These are phyloP conservation scores for Sebastolobus altivelis DNA, from an alignment of 2,797 vertebrate species.

Conservation along the genomic window DNA sequence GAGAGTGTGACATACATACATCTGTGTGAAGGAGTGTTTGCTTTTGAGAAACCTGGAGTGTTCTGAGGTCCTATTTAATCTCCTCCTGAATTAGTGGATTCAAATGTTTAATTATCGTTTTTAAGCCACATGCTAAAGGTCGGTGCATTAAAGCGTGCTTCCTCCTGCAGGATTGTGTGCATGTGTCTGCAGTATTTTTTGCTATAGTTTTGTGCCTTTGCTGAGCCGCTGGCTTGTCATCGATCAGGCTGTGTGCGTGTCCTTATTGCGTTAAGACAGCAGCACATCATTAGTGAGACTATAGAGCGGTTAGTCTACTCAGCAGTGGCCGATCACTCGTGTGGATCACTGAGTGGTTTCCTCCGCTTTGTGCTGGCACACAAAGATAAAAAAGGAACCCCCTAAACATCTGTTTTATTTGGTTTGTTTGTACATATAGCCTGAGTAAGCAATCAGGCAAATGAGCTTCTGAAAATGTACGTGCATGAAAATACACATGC, in stretches of 20 bases:
- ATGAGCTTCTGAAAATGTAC: neutral
- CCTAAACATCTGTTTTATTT: neutral
- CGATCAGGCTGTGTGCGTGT: constrained; percentile 43
- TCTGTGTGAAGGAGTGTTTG: neutral
- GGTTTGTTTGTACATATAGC: neutral
- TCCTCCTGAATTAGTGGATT: neutral
- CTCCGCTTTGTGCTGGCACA: constrained; percentile 40
- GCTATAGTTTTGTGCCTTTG: constrained; percentile 14
- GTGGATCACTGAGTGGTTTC: constrained; percentile 35
- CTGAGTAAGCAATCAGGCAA: neutral
- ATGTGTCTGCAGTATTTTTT: neutral
- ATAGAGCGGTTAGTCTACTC: constrained; percentile 9
- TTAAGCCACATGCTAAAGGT: neutral
- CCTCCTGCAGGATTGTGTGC: neutral
- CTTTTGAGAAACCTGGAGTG: neutral
- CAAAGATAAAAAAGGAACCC: neutral
- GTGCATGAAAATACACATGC: neutral
- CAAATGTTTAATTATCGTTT: neutral
- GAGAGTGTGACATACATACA: constrained; percentile 42
- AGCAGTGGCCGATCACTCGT: constrained; percentile 38
- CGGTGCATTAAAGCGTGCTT: neutral
- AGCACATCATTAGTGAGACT: constrained; percentile 54
- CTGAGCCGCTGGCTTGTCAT: constrained; percentile 6
- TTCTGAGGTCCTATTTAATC: neutral
- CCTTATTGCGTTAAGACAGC: constrained; percentile 39